phyloP scores from a whole-genome alignment of 2,888 invertebrate genomes.

The Agrochola lota region DNA sequence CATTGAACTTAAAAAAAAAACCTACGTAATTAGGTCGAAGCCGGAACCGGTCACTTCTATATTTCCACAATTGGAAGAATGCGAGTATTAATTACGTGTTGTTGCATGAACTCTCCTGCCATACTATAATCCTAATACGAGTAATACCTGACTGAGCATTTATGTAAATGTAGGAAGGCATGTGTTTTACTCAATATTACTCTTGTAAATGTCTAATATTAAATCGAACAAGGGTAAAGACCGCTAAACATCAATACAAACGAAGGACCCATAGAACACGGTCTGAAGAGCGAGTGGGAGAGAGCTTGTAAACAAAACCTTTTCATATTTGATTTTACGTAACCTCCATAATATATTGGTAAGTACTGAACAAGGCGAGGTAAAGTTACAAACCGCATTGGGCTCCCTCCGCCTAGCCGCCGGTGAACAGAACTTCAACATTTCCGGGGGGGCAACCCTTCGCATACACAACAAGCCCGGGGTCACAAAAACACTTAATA shows the following conservation, averaged over 20 bases:
- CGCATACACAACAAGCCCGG: slow-evolving; percentile 62
- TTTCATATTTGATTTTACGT: slow-evolving; percentile 40
- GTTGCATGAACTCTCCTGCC: not conserved
- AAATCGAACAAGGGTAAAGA: slow-evolving; percentile 7
- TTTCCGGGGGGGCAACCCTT: slow-evolving; percentile 77
- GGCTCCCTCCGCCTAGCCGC: slow-evolving; percentile 89
- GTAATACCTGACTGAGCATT: not conserved
- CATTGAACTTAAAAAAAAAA: not conserved
- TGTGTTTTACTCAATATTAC: not conserved
- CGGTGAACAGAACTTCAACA: slow-evolving; percentile 92
- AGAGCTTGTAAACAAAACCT: slow-evolving; percentile 42
- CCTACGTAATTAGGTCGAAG: not conserved
- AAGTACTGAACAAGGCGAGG: slow-evolving; percentile 23
- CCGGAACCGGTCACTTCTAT: too few species aligned
- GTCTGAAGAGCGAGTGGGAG: not conserved
- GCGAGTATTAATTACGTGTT: not conserved
- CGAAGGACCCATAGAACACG: not conserved
- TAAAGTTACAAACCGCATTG: slow-evolving; percentile 84
- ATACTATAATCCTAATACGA: not conserved
- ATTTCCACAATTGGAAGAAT: not conserved
- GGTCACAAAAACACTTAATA: slow-evolving; percentile 67
- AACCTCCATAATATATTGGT: slow-evolving; percentile 15
- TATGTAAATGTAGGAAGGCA: not conserved
- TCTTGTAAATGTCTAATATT: slow-evolving; percentile 21
- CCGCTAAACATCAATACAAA: slow-evolving; percentile 32